phyloP scores from a whole-genome alignment of 2,797 vertebrate genomes.

The Etheostoma nigrum region DNA sequence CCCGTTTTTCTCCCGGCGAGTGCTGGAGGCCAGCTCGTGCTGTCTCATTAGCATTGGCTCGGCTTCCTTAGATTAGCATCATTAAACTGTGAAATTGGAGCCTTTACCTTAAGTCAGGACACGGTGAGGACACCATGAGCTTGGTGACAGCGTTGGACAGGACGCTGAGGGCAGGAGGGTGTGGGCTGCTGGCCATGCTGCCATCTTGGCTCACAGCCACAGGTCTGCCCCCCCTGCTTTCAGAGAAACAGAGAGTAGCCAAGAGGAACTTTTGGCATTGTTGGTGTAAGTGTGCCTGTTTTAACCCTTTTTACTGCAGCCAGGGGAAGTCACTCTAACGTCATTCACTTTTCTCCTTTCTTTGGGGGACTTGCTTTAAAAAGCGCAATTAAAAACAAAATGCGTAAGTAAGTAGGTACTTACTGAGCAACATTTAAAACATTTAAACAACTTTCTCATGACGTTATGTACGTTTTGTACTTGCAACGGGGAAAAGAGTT shows the following conservation, averaged over 20 bases:
- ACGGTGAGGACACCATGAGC: constrained; percentile 79
- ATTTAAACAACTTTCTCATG: neutral
- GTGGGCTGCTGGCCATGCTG: constrained; percentile 51
- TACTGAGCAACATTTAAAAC: neutral
- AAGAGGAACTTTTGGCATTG: constrained; percentile 6
- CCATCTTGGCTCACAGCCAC: constrained; percentile 67
- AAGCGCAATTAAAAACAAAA: neutral
- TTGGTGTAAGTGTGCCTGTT: neutral
- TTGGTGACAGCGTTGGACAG: constrained; percentile 77
- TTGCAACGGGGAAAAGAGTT: neutral
- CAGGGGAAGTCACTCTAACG: neutral
- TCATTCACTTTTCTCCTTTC: neutral
- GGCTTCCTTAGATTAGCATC: constrained; percentile 91
- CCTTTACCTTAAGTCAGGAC: constrained; percentile 84
- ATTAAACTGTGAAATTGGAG: constrained; percentile 95
- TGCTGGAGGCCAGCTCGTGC: constrained; percentile 51
- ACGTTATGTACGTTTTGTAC: neutral
- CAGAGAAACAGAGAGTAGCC: constrained; percentile 31
- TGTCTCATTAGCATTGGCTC: constrained; percentile 90
- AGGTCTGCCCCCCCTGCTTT: constrained; percentile 49
- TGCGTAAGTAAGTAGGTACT: neutral
- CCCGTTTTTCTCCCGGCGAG: constrained; percentile 39
- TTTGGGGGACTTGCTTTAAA: neutral
- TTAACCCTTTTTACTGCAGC: constrained; percentile 11
- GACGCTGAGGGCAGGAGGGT: constrained; percentile 81